Conservation (phyloP, 2,888 invertebrate genomes). For the Chrysina gloriosa region DNA sequence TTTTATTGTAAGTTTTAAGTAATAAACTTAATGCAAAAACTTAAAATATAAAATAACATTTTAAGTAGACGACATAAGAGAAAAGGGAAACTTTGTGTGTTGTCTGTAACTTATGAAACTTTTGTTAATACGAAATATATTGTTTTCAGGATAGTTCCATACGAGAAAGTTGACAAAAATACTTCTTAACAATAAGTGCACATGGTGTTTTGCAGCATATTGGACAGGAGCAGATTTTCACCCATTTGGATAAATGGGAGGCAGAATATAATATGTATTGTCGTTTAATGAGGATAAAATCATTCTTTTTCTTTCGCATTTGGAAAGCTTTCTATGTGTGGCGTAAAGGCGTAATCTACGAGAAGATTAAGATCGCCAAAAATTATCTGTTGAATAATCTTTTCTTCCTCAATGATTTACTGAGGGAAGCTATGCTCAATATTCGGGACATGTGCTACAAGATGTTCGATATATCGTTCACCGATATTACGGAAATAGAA, state of each 20-base stretch:
- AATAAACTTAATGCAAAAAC: no score
- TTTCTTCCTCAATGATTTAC: slow-evolving; percentile 78
- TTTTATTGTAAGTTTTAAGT: no score
- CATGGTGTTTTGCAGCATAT: slow-evolving; percentile 85
- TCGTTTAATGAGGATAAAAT: slow-evolving; percentile 79
- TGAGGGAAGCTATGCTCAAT: slow-evolving; percentile 78
- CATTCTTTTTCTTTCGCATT: slow-evolving; percentile 75
- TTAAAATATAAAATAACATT: no score
- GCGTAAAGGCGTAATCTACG: slow-evolving; percentile 76
- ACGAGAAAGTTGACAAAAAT: slow-evolving; percentile 76
- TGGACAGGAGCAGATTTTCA: slow-evolving; percentile 80
- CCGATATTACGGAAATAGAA: slow-evolving; percentile 68
- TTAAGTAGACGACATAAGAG: no score
- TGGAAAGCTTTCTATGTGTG: slow-evolving; percentile 88
- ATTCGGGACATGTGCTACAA: slow-evolving; percentile 77
- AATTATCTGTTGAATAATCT: slow-evolving; percentile 74
- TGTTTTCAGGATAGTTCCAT: slow-evolving; percentile 71
- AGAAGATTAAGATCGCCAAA: slow-evolving; percentile 74
- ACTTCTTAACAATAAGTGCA: slow-evolving; percentile 84
- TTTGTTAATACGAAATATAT: no score
- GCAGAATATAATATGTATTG: slow-evolving; percentile 84
- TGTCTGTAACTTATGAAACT: no score
- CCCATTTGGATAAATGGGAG: slow-evolving; percentile 83
- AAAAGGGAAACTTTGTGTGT: no score
- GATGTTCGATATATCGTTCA: slow-evolving; percentile 73